Base-by-base conservation (phyloP, 2,113 vertebrate genomes). In the Ceuthmochares aereus region DNA sequence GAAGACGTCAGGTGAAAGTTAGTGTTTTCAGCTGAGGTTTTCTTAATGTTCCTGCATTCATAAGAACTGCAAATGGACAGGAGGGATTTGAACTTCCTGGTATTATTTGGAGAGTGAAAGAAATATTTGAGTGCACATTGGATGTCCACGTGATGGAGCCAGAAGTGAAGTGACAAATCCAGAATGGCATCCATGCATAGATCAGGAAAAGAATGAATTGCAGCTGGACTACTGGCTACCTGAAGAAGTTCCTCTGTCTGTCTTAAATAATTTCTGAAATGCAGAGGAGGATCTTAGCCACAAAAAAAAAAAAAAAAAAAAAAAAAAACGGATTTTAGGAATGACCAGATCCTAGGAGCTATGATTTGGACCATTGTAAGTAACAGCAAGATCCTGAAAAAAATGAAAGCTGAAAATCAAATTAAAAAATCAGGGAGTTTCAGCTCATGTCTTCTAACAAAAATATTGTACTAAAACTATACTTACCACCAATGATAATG, bases 151-250 rank as follows among this genome's bases (percentile, higher is more conserved):
- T 42, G 29, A 29, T 37, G 21, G 47, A 77, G 69, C 25, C 58
- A 62, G 67, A 55, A 83, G 66, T 1, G 1, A 68, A 52, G 67
- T 27, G 51, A 51, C 56, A 74, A 62, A 34, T 85, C 26, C 51
- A 79, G 60, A 90, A 18, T 27, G 68, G 9, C 12, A 49, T 63
- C 58, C 18, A 26, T 26, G 13, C 0, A 0, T 21, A 47, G 18
- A 26, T 77, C 58, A 52, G 34, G 25, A 76, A 70, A 70, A 60
- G 73, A 90, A 34, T 6, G 55, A 80, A 27, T 11, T 80, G 75
- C 27, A 30, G 32, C 37, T 47, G 72, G 76, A 66, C 27, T 9
- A 13, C n/a, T 72, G 43, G 42, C 26, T 70, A 55, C 47, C 34
- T 23, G 51, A 93, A 90, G 37, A 12, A 69, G 70, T 63, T 66